Evolutionary conservation across 2,888 invertebrate genomes (phyloP).

Genomic region (Acanthosepion esculentum): DNA sequence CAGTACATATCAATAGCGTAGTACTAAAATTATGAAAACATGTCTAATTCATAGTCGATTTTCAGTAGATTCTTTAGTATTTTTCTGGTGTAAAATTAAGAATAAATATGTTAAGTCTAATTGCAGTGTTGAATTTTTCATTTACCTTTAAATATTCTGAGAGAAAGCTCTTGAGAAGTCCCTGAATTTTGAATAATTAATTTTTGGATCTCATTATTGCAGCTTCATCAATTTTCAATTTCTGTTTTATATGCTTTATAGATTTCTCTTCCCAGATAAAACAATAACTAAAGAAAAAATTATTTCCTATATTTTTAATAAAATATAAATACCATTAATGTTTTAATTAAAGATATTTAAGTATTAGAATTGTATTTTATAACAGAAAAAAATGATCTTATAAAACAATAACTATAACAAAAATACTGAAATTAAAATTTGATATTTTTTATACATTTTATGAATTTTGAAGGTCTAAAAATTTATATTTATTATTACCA

Average conservation of each 20-base stretch:
- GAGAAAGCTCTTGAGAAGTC: neutral
- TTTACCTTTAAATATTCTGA: neutral
- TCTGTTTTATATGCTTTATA: neutral
- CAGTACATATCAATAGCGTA: neutral
- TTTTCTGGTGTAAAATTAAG: neutral
- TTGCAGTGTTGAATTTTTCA: neutral
- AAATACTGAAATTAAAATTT: too few species aligned
- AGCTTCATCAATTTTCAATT: neutral
- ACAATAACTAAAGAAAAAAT: neutral
- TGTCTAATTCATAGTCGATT: neutral
- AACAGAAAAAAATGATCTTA: too few species aligned
- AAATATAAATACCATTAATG: neutral
- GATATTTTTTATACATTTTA: too few species aligned
- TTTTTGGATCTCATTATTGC: neutral
- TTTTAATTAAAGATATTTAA: neutral
- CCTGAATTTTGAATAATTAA: neutral
- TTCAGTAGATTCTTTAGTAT: neutral
- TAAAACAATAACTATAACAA: too few species aligned
- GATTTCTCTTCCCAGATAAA: neutral
- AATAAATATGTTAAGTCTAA: neutral
- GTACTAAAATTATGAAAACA: neutral
- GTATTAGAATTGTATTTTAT: neutral
- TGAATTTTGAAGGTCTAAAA: too few species aligned
- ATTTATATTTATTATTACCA: too few species aligned
- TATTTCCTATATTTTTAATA: neutral